Conservation (phyloP, 1,140 invertebrate genomes). For the Zaprionus nigranus region DNA sequence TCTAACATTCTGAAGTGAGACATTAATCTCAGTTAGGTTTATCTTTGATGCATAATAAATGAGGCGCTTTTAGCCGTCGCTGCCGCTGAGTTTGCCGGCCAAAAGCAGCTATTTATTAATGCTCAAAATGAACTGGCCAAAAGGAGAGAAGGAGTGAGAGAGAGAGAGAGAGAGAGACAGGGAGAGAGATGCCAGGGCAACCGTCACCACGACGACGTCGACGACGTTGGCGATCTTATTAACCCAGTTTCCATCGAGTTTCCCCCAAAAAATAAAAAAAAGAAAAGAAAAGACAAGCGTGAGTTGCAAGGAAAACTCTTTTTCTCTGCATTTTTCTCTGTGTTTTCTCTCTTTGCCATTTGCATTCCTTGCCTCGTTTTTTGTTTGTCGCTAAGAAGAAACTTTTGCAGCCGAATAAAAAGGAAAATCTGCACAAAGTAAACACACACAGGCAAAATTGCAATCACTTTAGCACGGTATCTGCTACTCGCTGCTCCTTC, state of each 20-base stretch:
- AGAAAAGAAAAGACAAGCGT: too few species aligned
- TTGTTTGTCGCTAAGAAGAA: slow-evolving; percentile 54
- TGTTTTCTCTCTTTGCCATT: slow-evolving; percentile 60
- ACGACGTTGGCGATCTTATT: slow-evolving; percentile 69
- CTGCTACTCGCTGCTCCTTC: slow-evolving; percentile 4
- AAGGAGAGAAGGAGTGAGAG: background rate
- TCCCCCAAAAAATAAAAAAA: slow-evolving; percentile 33
- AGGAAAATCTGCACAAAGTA: slow-evolving; percentile 73
- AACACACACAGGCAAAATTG: slow-evolving; percentile 68
- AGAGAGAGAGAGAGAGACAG: background rate
- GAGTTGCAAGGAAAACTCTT: slow-evolving; percentile 45
- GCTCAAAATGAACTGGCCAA: slow-evolving; percentile 37
- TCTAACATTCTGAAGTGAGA: slow-evolving; percentile 69
- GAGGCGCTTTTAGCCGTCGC: slow-evolving; percentile 59
- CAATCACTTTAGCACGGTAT: slow-evolving; percentile 65
- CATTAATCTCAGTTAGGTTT: slow-evolving; percentile 83
- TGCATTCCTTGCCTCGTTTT: slow-evolving; percentile 52
- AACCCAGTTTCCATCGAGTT: slow-evolving; percentile 62
- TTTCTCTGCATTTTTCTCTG: slow-evolving; percentile 2
- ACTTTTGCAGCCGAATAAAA: slow-evolving; percentile 60
- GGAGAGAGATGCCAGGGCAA: background rate
- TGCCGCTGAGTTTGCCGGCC: slow-evolving; percentile 28
- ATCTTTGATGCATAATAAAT: slow-evolving; percentile 82
- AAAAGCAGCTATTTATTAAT: slow-evolving; percentile 81
- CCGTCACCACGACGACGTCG: slow-evolving; percentile 21